Conservation (phyloP, 2,888 invertebrate species). For the Drepana falcataria region DNA sequence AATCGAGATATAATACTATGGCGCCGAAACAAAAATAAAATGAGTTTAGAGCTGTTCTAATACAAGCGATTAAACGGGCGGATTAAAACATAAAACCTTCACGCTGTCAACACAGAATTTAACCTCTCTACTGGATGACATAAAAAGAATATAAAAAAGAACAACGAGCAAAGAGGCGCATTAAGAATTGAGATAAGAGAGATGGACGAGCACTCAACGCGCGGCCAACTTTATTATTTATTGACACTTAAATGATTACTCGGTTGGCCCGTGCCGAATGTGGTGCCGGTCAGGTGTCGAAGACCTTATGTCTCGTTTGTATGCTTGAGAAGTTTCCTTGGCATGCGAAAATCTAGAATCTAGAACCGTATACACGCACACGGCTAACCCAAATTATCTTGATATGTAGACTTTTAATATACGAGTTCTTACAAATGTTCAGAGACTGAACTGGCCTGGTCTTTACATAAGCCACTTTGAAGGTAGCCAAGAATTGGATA, state of each 20-base stretch:
- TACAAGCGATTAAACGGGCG: slow-evolving; percentile 58
- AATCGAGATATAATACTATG: slow-evolving; percentile 45
- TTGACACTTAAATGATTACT: slow-evolving; percentile 78
- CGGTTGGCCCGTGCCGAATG: slow-evolving; percentile 73
- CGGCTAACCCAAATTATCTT: too few relatives aligned
- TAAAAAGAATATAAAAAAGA: slow-evolving; percentile 61
- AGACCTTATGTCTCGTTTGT: slow-evolving; percentile 30
- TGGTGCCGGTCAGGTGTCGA: slow-evolving; percentile 36
- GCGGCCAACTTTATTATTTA: slow-evolving; percentile 75
- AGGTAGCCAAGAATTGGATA: too few relatives aligned
- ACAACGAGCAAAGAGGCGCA: slow-evolving; percentile 74
- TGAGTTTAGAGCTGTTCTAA: slow-evolving; percentile 35
- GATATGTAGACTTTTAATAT: too few relatives aligned
- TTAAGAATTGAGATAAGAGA: slow-evolving; percentile 78
- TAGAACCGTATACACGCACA: too few relatives aligned
- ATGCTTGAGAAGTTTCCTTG: too few relatives aligned
- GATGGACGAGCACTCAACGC: slow-evolving; percentile 76
- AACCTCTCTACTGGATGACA: slow-evolving; percentile 64
- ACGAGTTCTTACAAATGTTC: too few relatives aligned
- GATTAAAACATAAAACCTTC: slow-evolving; percentile 77
- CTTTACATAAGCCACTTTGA: too few relatives aligned
- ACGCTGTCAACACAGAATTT: slow-evolving; percentile 74
- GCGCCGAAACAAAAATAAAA: slow-evolving; percentile 30
- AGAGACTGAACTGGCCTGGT: too few relatives aligned
- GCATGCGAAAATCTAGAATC: too few relatives aligned